These are phyloP conservation scores for Neoarius graeffei DNA, from an alignment of 2,113 vertebrate genomes.

Conservation along the genomic window DNA sequence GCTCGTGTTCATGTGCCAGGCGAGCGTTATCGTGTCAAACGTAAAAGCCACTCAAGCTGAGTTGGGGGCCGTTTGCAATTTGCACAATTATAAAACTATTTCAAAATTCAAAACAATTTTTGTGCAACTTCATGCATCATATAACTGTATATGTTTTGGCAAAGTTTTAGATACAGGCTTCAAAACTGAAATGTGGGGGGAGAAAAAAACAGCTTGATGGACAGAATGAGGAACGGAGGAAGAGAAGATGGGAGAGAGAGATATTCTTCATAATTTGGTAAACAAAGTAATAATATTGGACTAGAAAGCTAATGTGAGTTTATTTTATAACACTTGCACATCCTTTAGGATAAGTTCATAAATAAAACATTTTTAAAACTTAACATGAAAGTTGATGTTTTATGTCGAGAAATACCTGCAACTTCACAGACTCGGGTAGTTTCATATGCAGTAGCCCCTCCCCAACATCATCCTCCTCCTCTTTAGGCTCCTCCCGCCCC, in stretches of 20 bases:
- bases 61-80: no score
- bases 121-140: neutral
- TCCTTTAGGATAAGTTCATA: neutral
- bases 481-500: constrained; percentile 59
- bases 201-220: neutral
- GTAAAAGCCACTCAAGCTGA: no score
- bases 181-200: neutral
- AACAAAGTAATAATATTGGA: neutral
- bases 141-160: neutral
- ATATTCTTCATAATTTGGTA: neutral
- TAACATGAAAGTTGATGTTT: neutral
- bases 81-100: neutral
- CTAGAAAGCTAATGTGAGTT: neutral
- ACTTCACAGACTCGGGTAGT: constrained; percentile 89
- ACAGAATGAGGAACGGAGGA: neutral
- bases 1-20: neutral
- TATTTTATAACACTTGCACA: neutral
- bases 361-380: neutral
- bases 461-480: constrained; percentile 70
- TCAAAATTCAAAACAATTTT: neutral
- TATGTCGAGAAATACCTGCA: constrained; percentile 76
- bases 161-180: neutral
- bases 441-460: constrained; percentile 94
- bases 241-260: neutral
- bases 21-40: neutral